These are phyloP conservation scores for Hylaeus anthracinus DNA, from an alignment of 1,140 invertebrate species.

Conservation along the genomic window DNA sequence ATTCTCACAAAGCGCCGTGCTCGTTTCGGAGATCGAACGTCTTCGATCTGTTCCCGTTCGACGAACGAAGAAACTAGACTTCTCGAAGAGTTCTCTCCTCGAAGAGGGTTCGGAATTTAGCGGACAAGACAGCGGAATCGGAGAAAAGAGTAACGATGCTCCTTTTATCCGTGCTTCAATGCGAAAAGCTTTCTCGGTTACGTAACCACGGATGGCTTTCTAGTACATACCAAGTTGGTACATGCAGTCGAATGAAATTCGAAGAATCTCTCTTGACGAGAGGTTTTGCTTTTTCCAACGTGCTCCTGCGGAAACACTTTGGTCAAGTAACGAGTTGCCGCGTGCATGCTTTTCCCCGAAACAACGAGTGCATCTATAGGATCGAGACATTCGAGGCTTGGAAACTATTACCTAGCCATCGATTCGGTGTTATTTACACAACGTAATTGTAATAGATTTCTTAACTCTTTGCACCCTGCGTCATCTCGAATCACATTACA, in stretches of 20 bases:
- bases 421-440: no score
- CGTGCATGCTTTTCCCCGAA: conserved; percentile 9
- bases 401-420: background rate
- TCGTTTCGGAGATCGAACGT: background rate
- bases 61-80: background rate
- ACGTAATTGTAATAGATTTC: no score
- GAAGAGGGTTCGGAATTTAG: background rate
- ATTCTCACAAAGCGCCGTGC: background rate
- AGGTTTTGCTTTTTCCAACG: no score
- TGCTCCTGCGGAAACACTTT: background rate
- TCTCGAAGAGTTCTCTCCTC: background rate
- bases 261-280: background rate
- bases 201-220: background rate
- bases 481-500: no score
- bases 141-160: background rate
- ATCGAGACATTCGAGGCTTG: background rate
- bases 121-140: background rate
- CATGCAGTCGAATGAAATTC: background rate
- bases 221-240: no score
- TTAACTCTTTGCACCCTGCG: no score
- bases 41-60: background rate
- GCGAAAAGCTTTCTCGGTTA: conserved; percentile 1
- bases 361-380: no score
- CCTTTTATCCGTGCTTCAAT: background rate
- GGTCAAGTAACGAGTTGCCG: conserved; percentile 17